These are phyloP conservation scores for Poeciliopsis gracilis DNA, from an alignment of 2,797 vertebrate species.

Conservation along the genomic window DNA sequence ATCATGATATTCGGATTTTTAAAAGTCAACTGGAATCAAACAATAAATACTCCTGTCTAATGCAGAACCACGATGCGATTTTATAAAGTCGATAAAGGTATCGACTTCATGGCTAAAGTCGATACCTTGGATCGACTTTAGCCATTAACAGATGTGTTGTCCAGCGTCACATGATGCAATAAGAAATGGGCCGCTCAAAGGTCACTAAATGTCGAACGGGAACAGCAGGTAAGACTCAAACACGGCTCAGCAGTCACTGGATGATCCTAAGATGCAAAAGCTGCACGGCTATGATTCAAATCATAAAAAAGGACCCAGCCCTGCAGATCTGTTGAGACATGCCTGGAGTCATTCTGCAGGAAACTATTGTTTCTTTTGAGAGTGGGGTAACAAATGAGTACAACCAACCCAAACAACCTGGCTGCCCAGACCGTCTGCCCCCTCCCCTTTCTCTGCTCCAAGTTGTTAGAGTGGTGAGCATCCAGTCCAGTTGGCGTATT, in stretches of 20 bases:
- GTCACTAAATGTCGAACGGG: slow-evolving; percentile 42
- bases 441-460: slow-evolving; percentile 46
- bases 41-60: background rate
- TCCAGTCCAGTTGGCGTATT: slow-evolving; percentile 34
- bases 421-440: slow-evolving; percentile 35
- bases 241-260: background rate
- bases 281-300: background rate
- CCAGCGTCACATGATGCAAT: background rate
- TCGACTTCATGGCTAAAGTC: background rate
- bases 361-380: slow-evolving; percentile 45
- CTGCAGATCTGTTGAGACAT: slow-evolving; percentile 37
- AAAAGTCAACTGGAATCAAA: background rate
- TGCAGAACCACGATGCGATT: background rate
- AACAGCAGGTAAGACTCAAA: slow-evolving; percentile 6
- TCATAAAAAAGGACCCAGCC: slow-evolving; percentile 12
- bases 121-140: slow-evolving; percentile 6
- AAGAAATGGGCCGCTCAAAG: slow-evolving; percentile 26
- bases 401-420: slow-evolving; percentile 68
- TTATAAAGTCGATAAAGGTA: too few species aligned
- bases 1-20: background rate
- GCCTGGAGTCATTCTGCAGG: slow-evolving; percentile 45
- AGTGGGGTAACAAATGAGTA: slow-evolving; percentile 8
- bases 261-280: slow-evolving; percentile 4
- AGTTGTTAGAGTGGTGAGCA: slow-evolving; percentile 27
- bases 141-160: slow-evolving; percentile 10